phyloP scores from a whole-genome alignment of 2,113 vertebrate genomes.

The Clinocottus analis region DNA sequence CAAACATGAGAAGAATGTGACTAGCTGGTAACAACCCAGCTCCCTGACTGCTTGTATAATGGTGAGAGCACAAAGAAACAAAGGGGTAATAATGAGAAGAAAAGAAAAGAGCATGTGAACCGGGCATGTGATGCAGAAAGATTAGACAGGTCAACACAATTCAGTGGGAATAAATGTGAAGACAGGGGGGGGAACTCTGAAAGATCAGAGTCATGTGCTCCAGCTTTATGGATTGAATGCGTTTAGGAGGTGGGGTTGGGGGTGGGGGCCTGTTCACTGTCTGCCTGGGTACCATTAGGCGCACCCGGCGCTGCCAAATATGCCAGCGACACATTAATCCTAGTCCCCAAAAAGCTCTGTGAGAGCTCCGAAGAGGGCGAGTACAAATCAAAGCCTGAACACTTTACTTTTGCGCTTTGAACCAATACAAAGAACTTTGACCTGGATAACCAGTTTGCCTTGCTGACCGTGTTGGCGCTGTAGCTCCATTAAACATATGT shows the following conservation, averaged over 20 bases:
- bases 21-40: constrained; percentile 12
- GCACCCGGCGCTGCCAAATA: constrained; percentile 26
- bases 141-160: constrained; percentile 26
- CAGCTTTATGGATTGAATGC: constrained; percentile 51
- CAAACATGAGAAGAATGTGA: constrained; percentile 43
- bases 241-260: constrained; percentile 5
- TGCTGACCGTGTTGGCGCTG: background rate
- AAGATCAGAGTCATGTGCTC: constrained; percentile 68
- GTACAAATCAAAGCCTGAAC: background rate
- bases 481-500: background rate
- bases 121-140: constrained; percentile 54
- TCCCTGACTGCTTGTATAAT: constrained; percentile 1
- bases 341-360: constrained; percentile 8
- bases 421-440: background rate
- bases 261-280: constrained; percentile 4
- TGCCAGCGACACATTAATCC: constrained; percentile 30
- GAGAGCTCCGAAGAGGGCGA: background rate
- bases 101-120: constrained; percentile 31
- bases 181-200: background rate
- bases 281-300: constrained; percentile 35
- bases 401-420: background rate
- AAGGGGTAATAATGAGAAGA: background rate
- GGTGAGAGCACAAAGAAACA: constrained; percentile 6
- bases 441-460: background rate
- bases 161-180: constrained; percentile 20